Conservation (phyloP, 2,797 vertebrate species). For the Alfaro cultratus region DNA sequence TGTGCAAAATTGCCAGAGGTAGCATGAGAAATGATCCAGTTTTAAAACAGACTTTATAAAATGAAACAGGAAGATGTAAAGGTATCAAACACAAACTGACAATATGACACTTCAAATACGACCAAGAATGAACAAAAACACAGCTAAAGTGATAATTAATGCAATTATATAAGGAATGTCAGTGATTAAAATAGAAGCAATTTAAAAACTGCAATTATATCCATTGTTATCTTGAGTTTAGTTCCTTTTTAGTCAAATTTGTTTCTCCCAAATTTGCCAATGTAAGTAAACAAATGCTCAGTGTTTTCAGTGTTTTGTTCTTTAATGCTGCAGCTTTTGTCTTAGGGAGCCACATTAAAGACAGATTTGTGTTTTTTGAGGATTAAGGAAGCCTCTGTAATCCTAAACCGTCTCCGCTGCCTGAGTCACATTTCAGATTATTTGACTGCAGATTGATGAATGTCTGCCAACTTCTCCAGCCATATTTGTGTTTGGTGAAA, state of each 20-base stretch:
- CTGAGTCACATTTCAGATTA: constrained; percentile 7
- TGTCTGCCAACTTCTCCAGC: not conserved
- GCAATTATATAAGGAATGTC: not conserved
- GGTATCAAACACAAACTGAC: not conserved
- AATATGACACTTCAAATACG: not conserved
- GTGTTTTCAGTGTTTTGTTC: not conserved
- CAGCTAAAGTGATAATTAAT: not conserved
- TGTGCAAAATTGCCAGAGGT: not conserved
- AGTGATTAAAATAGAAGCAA: not conserved
- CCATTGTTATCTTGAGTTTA: not conserved
- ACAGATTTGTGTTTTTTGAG: constrained; percentile 20
- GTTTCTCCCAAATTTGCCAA: not conserved
- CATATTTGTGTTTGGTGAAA: constrained; percentile 13
- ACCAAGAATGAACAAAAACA: not conserved
- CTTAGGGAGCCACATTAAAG: constrained; percentile 25
- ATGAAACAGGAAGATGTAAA: not conserved
- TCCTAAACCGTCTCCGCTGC: constrained; percentile 35
- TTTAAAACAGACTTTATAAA: not conserved
- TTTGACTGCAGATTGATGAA: constrained; percentile 12
- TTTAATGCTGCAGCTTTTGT: not conserved
- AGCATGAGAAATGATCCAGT: not conserved
- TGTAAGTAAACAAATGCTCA: not conserved
- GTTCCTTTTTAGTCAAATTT: not conserved
- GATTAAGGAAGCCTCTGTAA: constrained; percentile 45
- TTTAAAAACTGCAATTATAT: not conserved